Percentiles rank a stretch among this genome's conserved stretches.
phyloP scores from a whole-genome alignment of 2,888 invertebrate species.

The Eristalis pertinax region DNA sequence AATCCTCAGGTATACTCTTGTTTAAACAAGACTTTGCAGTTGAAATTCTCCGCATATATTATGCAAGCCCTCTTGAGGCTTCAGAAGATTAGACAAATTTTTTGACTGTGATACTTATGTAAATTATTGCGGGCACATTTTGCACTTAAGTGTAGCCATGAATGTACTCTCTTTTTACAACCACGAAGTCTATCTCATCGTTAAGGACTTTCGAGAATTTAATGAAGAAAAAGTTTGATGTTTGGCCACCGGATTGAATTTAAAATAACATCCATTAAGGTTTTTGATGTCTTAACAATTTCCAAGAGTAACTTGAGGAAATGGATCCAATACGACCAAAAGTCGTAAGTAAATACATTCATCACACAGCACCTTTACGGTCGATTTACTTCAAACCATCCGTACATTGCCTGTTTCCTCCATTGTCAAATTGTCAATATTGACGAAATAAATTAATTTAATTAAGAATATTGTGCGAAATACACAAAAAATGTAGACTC shows the following conservation, averaged over 20 bases:
- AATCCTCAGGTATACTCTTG: too few relatives aligned
- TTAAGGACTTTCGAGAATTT: neutral
- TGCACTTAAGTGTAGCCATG: neutral
- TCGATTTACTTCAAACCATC: neutral
- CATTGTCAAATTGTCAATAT: constrained; percentile 19
- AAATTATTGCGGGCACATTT: neutral
- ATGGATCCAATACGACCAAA: neutral
- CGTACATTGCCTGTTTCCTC: neutral
- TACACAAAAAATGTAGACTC: constrained; percentile 3
- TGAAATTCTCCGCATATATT: too few relatives aligned
- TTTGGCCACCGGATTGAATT: neutral
- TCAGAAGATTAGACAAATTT: neutral
- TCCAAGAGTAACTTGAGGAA: neutral
- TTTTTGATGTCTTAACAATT: neutral
- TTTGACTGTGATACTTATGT: neutral
- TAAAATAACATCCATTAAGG: neutral
- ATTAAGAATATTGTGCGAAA: neutral
- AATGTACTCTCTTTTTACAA: neutral
- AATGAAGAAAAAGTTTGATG: neutral
- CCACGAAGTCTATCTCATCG: neutral
- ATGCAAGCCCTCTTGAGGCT: too few relatives aligned
- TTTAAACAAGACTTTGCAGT: too few relatives aligned
- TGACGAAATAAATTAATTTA: constrained; percentile 17
- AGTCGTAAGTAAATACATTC: neutral
- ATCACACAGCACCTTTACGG: neutral